phyloP scores from a whole-genome alignment of 2,888 invertebrate species.

The Shargacucullia verbasci region DNA sequence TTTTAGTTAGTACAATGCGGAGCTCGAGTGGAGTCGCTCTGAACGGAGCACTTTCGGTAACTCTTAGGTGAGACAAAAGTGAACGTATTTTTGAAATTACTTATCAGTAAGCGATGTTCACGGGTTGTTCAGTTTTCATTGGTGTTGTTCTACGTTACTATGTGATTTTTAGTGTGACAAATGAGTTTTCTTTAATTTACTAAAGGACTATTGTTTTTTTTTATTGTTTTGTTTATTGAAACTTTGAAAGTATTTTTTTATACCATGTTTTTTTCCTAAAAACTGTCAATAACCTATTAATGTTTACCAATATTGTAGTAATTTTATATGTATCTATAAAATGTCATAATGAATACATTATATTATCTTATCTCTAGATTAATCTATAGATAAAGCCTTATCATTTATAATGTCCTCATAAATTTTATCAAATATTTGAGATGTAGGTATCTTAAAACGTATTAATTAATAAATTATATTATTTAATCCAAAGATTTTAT shows the following conservation, averaged over 20 bases:
- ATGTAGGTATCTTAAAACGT: too few species aligned
- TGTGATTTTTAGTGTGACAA: constrained; percentile 10
- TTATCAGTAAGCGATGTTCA: not conserved
- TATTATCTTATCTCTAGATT: too few species aligned
- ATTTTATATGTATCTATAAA: too few species aligned
- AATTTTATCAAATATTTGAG: too few species aligned
- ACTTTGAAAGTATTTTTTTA: not conserved
- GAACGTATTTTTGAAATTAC: not conserved
- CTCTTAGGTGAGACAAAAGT: constrained; percentile 73
- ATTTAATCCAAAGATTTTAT: too few species aligned
- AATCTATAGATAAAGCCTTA: too few species aligned
- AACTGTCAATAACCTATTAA: too few species aligned
- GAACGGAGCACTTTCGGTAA: constrained; percentile 72
- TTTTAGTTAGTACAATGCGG: constrained; percentile 83
- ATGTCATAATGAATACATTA: too few species aligned
- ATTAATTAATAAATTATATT: too few species aligned
- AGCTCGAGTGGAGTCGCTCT: constrained; percentile 83
- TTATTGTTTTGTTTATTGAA: constrained; percentile 2
- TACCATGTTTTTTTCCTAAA: not conserved
- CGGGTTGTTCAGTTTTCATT: not conserved
- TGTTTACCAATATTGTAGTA: too few species aligned
- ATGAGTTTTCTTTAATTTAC: not conserved
- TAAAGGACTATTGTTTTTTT: not conserved
- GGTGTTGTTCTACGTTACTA: not conserved
- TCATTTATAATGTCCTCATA: too few species aligned